Percentiles rank a stretch among this genome's conserved stretches.
Evolutionary conservation across 2,888 invertebrate species (phyloP).

Genomic region (Drosophila tanythrix): DNA sequence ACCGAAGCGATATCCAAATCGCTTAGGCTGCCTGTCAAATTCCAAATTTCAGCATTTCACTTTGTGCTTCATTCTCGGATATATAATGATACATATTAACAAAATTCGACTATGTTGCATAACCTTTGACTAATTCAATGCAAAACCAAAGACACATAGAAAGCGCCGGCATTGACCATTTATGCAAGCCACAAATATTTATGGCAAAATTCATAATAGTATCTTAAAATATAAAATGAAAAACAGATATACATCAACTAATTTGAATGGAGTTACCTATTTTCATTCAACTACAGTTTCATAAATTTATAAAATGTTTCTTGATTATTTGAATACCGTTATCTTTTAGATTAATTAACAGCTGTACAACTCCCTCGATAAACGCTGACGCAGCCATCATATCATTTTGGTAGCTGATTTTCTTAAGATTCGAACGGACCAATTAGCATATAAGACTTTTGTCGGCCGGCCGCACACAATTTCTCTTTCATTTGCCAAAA

Average conservation of each 20-base stretch:
- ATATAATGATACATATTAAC: constrained; percentile 43
- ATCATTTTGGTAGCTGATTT: constrained; percentile 18
- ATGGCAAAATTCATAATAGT: not conserved
- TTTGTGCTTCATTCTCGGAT: constrained; percentile 58
- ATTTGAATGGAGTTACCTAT: not conserved
- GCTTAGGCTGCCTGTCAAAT: constrained; percentile 63
- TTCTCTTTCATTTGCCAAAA: constrained; percentile 78
- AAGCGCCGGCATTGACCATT: constrained; percentile 30
- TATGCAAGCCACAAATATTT: constrained; percentile 3
- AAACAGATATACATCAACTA: not conserved
- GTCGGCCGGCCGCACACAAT: constrained; percentile 65
- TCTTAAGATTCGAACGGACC: constrained; percentile 39
- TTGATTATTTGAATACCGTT: constrained; percentile 20
- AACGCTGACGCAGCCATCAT: constrained; percentile 16
- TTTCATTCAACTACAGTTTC: constrained; percentile 2
- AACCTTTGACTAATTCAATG: constrained; percentile 56
- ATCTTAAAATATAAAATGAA: not conserved
- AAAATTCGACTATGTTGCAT: constrained; percentile 53
- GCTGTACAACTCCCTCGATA: constrained; percentile 22
- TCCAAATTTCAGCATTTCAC: constrained; percentile 58
- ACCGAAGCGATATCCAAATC: constrained; percentile 42
- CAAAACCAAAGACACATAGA: constrained; percentile 36
- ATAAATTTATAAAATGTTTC: not conserved
- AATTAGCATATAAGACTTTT: constrained; percentile 70
- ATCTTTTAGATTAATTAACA: constrained; percentile 5